phyloP scores from a whole-genome alignment of 1,140 invertebrate genomes.

The Danaus melanippus region DNA sequence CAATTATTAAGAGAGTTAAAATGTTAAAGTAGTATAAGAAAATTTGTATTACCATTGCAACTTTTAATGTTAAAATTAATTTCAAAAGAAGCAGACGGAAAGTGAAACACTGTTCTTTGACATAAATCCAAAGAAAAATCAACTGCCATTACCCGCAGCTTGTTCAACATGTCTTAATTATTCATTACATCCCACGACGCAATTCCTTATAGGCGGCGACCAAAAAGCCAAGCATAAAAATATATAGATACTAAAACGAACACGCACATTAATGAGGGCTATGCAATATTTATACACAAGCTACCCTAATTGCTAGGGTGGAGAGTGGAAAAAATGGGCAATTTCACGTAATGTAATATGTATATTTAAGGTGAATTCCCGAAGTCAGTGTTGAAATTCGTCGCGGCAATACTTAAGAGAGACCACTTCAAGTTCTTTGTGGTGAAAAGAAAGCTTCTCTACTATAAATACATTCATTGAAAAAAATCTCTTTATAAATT shows the following conservation, averaged over 20 bases:
- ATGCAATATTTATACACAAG: conserved; percentile 71
- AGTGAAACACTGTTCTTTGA: no score
- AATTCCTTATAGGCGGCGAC: conserved; percentile 43
- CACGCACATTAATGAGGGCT: conserved; percentile 68
- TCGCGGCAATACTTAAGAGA: conserved; percentile 59
- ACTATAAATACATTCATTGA: conserved; percentile 22
- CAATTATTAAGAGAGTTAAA: no score
- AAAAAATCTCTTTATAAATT: conserved; percentile 3
- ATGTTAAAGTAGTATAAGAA: no score
- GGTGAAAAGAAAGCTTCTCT: conserved; percentile 41
- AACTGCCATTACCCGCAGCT: conserved; percentile 24
- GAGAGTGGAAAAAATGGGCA: conserved; percentile 72
- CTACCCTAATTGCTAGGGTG: conserved; percentile 70
- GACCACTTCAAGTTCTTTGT: conserved; percentile 65
- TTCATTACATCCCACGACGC: conserved; percentile 59
- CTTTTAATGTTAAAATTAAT: conserved; percentile 6
- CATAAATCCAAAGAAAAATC: conserved; percentile 16
- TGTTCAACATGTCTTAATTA: conserved; percentile 61
- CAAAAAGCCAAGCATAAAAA: conserved; percentile 58
- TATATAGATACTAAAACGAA: conserved; percentile 61
- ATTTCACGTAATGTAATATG: conserved; percentile 73
- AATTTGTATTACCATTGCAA: not conserved
- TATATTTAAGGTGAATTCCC: conserved; percentile 68
- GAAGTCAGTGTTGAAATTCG: conserved; percentile 52
- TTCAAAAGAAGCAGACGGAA: not conserved